These are phyloP conservation scores for Chydorus sphaericus DNA, from an alignment of 2,888 invertebrate species.

Conservation along the genomic window DNA sequence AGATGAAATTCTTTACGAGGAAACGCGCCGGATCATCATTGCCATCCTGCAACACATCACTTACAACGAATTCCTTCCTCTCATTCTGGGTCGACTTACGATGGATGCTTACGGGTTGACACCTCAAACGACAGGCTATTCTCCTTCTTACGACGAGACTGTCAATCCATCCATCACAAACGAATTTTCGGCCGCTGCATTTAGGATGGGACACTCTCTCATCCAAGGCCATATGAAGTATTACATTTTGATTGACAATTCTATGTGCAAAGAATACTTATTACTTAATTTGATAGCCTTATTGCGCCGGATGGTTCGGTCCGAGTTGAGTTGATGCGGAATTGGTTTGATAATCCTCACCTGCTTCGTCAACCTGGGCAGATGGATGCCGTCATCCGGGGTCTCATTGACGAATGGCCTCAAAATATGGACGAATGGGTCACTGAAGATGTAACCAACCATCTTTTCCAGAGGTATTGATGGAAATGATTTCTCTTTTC, in stretches of 20 bases:
- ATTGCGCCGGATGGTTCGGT: constrained; percentile 14
- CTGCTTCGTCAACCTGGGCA: constrained; percentile 19
- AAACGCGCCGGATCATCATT: constrained; percentile 52
- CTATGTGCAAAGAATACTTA: too few species aligned
- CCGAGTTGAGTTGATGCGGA: constrained; percentile 18
- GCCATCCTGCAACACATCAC: constrained; percentile 64
- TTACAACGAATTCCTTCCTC: constrained; percentile 66
- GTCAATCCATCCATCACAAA: constrained; percentile 32
- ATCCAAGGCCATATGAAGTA: constrained; percentile 26
- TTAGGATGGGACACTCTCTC: constrained; percentile 35
- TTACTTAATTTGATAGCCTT: not conserved
- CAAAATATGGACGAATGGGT: constrained; percentile 13
- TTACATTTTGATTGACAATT: too few species aligned
- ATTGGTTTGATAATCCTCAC: constrained; percentile 22
- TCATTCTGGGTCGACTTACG: constrained; percentile 44
- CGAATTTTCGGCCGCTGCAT: constrained; percentile 36
- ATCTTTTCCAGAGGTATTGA: constrained; percentile 12
- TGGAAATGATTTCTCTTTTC: not conserved
- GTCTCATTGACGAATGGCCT: constrained; percentile 13
- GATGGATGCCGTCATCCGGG: constrained; percentile 21
- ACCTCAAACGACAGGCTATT: constrained; percentile 22
- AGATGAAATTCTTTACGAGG: constrained; percentile 56
- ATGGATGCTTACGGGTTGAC: constrained; percentile 24
- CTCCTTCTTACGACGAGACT: constrained; percentile 28
- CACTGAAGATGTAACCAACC: constrained; percentile 8